phyloP scores from a whole-genome alignment of 30 jellyfish, hydroid and myxozoan species.

The Cassiopea andromeda region DNA sequence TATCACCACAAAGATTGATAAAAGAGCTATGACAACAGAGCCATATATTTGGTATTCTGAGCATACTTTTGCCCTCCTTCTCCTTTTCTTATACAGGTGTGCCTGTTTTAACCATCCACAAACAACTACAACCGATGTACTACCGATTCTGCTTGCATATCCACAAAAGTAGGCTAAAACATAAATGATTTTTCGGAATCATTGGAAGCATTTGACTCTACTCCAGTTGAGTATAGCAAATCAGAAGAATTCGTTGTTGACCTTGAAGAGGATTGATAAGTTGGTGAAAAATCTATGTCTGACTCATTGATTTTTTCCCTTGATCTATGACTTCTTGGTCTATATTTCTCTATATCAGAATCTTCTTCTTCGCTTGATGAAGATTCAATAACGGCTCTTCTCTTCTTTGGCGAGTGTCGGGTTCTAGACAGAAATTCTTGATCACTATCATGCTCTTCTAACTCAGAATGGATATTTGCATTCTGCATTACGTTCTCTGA shows the following conservation, averaged over 20 bases:
- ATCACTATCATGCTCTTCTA: neutral
- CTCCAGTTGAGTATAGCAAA: neutral
- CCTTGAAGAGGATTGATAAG: neutral
- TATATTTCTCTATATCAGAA: neutral
- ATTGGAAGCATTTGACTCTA: neutral
- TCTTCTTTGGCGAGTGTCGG: neutral
- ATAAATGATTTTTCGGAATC: neutral
- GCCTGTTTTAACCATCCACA: too few relatives aligned
- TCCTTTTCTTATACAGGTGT: too few relatives aligned
- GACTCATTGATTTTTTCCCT: neutral
- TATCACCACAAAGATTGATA: too few relatives aligned
- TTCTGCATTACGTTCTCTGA: neutral
- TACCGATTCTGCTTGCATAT: too few relatives aligned
- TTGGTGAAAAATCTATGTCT: neutral
- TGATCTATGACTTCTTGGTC: neutral
- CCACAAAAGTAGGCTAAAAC: neutral
- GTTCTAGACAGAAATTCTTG: neutral
- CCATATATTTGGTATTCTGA: too few relatives aligned
- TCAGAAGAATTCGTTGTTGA: neutral
- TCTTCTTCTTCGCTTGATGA: neutral
- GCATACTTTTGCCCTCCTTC: too few relatives aligned
- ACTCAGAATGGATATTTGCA: neutral
- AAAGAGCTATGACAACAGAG: too few relatives aligned
- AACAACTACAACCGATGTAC: too few relatives aligned
- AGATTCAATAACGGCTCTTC: neutral